Percentiles rank a stretch among this genome's conserved stretches.
These are phyloP conservation scores for Caenorhabditis parvicauda DNA, from an alignment of 2,888 invertebrate genomes.

Conservation along the genomic window DNA sequence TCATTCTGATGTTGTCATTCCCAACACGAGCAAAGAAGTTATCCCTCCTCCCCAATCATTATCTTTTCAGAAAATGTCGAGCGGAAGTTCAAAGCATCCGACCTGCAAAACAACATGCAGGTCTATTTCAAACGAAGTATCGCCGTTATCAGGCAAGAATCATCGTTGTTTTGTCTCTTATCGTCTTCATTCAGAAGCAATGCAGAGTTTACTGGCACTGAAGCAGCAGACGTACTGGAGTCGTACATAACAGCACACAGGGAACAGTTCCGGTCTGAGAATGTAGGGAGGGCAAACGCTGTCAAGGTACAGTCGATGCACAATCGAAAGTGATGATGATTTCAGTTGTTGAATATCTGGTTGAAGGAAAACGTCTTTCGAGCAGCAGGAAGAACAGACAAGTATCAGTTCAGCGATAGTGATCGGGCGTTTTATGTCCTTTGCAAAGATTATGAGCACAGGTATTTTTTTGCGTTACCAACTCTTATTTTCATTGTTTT, in stretches of 20 bases:
- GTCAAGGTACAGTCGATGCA: conserved; percentile 3
- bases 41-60: no score
- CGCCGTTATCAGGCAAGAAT: conserved; percentile 2
- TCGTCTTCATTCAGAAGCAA: background rate
- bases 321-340: background rate
- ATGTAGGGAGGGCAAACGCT: conserved; percentile 17
- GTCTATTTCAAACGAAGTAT: conserved; percentile 24
- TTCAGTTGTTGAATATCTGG: conserved; percentile 22
- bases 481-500: no score
- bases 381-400: conserved; percentile 2
- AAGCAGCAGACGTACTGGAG: conserved; percentile 22
- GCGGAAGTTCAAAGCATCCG: conserved; percentile 22
- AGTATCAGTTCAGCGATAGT: conserved; percentile 11
- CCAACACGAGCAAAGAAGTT: no score
- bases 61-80: no score
- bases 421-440: conserved; percentile 15
- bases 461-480: no score
- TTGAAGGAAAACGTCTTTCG: conserved; percentile 10
- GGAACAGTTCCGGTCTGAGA: conserved; percentile 15
- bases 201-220: conserved; percentile 20
- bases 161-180: conserved; percentile 1
- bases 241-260: conserved; percentile 14
- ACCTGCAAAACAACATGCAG: conserved; percentile 18
- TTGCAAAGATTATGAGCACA: conserved; percentile 11
- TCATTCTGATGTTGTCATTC: no score